A percentile compares a stretch with the other conserved stretches of the same genome.
These are phyloP conservation scores for Polia nebulosa DNA, from an alignment of 2,888 invertebrate genomes.

Conservation along the genomic window DNA sequence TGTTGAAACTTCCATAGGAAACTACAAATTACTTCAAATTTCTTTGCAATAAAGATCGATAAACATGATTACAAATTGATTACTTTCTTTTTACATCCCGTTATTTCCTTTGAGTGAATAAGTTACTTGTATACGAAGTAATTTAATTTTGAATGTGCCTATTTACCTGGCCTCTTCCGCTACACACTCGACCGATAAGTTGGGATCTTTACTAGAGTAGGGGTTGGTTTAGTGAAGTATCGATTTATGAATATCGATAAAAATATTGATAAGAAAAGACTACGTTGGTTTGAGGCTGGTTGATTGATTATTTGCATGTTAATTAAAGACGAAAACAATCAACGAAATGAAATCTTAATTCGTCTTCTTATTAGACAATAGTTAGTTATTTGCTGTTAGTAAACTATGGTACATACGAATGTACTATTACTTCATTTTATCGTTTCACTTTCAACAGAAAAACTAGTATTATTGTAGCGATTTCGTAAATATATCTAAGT, in stretches of 20 bases:
- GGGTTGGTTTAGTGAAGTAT: not conserved
- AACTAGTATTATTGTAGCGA: not conserved
- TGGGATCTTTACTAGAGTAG: constrained; percentile 35
- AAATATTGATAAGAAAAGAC: not conserved
- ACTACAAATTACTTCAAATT: not conserved
- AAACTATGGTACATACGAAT: not conserved
- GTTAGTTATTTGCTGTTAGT: not conserved
- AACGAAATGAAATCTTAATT: too few relatives aligned
- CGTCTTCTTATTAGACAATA: too few relatives aligned
- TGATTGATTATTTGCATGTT: not conserved
- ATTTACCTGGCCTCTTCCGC: constrained; percentile 44
- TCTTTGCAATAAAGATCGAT: not conserved
- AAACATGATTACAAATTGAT: constrained; percentile 31
- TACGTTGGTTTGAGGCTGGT: not conserved
- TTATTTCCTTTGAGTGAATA: constrained; percentile 12
- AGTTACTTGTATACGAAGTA: constrained; percentile 17
- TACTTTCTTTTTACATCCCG: constrained; percentile 16
- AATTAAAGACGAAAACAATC: not conserved
- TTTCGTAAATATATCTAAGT: not conserved
- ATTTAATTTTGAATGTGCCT: constrained; percentile 54
- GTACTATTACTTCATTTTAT: not conserved
- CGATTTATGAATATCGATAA: constrained; percentile 11
- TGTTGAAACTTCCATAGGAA: not conserved
- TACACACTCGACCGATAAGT: constrained; percentile 47
- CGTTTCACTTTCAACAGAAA: not conserved